A percentile compares a stretch with the other conserved stretches of the same genome.
These are phyloP conservation scores for Ectemnius lituratus DNA, from an alignment of 2,888 invertebrate genomes.

Conservation along the genomic window DNA sequence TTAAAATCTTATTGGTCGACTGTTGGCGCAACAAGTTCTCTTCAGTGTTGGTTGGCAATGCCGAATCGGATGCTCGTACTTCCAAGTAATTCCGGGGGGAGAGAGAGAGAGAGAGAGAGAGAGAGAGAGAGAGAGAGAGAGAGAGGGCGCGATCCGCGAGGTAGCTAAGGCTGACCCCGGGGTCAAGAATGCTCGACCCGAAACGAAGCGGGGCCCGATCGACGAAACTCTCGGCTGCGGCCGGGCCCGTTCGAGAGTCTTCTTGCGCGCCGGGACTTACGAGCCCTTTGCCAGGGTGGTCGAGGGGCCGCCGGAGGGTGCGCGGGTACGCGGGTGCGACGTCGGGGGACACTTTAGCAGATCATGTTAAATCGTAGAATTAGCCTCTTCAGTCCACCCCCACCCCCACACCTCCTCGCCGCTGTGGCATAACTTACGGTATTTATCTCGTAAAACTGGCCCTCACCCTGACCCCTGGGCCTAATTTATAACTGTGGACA, in stretches of 20 bases:
- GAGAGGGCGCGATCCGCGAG: constrained; percentile 23
- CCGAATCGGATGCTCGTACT: constrained; percentile 36
- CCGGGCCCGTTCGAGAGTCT: constrained; percentile 12
- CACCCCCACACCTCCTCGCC: constrained; percentile 31
- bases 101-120: constrained; percentile 37
- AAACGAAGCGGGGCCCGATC: constrained; percentile 41
- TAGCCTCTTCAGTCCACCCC: constrained; percentile 56
- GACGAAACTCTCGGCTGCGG: constrained; percentile 16
- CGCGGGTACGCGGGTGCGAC: constrained; percentile 26
- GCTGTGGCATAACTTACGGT: constrained; percentile 67
- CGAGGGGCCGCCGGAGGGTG: not conserved
- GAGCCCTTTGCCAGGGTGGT: constrained; percentile 40
- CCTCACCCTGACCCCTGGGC: constrained; percentile 64
- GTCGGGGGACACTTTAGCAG: constrained; percentile 61
- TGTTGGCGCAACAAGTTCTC: not conserved
- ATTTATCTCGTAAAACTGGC: constrained; percentile 70
- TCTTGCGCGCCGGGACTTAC: constrained; percentile 41
- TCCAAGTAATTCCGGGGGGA: constrained; percentile 41
- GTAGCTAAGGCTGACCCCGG: constrained; percentile 45
- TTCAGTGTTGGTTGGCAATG: not conserved
- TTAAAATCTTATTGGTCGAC: not conserved
- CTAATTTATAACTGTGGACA: constrained; percentile 71
- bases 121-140: constrained; percentile 37
- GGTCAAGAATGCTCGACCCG: constrained; percentile 53
- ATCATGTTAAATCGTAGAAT: constrained; percentile 72